These are phyloP conservation scores for Neria commutata DNA, from an alignment of 2,888 invertebrate genomes.

Conservation along the genomic window DNA sequence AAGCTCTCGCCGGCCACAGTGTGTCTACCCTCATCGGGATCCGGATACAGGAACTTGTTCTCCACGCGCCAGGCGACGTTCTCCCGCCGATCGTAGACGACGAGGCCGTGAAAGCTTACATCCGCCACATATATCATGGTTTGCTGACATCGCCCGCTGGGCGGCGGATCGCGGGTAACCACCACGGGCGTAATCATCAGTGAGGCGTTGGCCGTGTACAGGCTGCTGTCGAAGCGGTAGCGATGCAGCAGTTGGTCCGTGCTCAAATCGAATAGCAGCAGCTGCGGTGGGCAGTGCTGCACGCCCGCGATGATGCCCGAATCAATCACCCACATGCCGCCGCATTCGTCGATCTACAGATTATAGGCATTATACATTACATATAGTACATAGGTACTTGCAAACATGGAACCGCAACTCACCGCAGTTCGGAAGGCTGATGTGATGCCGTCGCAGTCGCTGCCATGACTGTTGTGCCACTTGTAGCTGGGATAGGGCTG, in stretches of 20 bases:
- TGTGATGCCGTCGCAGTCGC: constrained; percentile 70
- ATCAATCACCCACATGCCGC: constrained; percentile 70
- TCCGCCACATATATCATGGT: constrained; percentile 66
- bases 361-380: neutral
- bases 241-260: constrained; percentile 65
- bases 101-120: constrained; percentile 64
- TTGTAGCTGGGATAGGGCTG: constrained; percentile 71
- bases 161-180: constrained; percentile 63
- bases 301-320: constrained; percentile 64
- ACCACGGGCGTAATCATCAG: constrained; percentile 56
- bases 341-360: constrained; percentile 67
- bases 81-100: constrained; percentile 66
- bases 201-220: constrained; percentile 38
- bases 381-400: neutral
- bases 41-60: constrained; percentile 66
- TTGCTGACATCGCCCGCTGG: constrained; percentile 60
- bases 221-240: constrained; percentile 37
- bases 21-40: constrained; percentile 66
- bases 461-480: constrained; percentile 67
- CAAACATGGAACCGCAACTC: constrained; percentile 48
- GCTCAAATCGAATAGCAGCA: constrained; percentile 72
- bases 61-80: constrained; percentile 66
- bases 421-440: constrained; percentile 79
- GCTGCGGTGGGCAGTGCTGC: constrained; percentile 72
- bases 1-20: constrained; percentile 65